Evolutionary conservation across 2,888 invertebrate genomes (phyloP).

Genomic region (Hylaea fasciaria): DNA sequence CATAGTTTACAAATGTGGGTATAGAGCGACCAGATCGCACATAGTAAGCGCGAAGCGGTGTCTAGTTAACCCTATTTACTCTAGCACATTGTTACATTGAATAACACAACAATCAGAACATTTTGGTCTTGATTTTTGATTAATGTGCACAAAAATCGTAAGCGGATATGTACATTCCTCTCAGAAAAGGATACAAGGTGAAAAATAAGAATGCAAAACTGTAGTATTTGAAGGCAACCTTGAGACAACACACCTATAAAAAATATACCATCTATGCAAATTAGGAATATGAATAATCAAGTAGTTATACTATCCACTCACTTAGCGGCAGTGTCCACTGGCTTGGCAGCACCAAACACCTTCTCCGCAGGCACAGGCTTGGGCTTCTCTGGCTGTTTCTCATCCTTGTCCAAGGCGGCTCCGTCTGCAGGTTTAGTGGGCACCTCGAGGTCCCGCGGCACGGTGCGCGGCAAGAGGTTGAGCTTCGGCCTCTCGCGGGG

Average conservation of each 20-base stretch:
- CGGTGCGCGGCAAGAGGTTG: conserved; percentile 91
- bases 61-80: conserved; percentile 67
- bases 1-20: conserved; percentile 58
- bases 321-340: conserved; percentile 96
- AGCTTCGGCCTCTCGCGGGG: conserved; percentile 91
- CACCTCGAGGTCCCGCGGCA: conserved; percentile 85
- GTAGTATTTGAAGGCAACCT: too few species aligned
- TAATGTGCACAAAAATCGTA: conserved; percentile 52
- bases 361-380: conserved; percentile 87
- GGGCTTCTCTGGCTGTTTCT: conserved; percentile 61
- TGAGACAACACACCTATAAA: too few species aligned
- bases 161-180: neutral
- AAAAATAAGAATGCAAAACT: too few species aligned
- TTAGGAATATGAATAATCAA: too few species aligned
- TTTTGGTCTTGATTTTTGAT: conserved; percentile 50
- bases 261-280: too few species aligned
- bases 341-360: conserved; percentile 97
- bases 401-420: conserved; percentile 53
- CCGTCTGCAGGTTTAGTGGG: conserved; percentile 70
- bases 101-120: conserved; percentile 49
- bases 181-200: too few species aligned
- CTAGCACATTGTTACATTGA: conserved; percentile 58
- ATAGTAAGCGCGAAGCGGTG: conserved; percentile 58
- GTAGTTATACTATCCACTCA: conserved; percentile 2
- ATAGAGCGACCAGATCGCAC: conserved; percentile 68